Conservation (phyloP, 2,888 invertebrate genomes). For the Platycnemis pennipes region DNA sequence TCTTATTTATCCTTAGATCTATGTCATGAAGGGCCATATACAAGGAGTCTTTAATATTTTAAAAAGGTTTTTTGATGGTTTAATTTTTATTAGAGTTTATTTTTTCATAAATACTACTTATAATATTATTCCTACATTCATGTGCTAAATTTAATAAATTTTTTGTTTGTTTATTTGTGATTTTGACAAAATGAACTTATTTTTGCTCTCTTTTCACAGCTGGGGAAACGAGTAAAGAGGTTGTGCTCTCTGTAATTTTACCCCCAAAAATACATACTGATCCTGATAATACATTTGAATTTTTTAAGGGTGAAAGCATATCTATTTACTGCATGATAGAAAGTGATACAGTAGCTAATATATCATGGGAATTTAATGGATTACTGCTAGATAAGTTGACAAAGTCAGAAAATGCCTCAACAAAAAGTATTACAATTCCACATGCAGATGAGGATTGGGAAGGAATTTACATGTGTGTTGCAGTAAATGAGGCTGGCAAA, state of each 20-base stretch:
- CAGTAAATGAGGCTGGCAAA: conserved; percentile 81
- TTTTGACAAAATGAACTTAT: neutral
- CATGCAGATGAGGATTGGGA: conserved; percentile 55
- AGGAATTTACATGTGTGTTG: conserved; percentile 83
- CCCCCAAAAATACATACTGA: conserved; percentile 16
- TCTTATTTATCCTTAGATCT: neutral
- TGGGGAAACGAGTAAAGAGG: conserved; percentile 49
- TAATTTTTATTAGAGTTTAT: neutral
- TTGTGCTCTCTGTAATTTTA: conserved; percentile 8
- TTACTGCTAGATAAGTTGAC: neutral
- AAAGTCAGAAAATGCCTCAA: neutral
- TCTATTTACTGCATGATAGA: neutral
- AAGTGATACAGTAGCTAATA: conserved; percentile 35
- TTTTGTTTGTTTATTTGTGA: neutral
- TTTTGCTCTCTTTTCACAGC: conserved; percentile 64
- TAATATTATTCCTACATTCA: neutral
- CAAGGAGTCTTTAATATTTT: neutral
- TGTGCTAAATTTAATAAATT: neutral
- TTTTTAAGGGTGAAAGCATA: conserved; percentile 34
- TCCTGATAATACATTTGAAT: conserved; percentile 34
- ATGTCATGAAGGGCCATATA: neutral
- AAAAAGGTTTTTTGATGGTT: neutral
- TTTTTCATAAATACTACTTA: neutral
- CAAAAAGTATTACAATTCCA: conserved; percentile 25
- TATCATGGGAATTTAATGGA: conserved; percentile 59